These are phyloP conservation scores for Sylvicola fuscatus DNA, from an alignment of 2,888 invertebrate species.

Conservation along the genomic window DNA sequence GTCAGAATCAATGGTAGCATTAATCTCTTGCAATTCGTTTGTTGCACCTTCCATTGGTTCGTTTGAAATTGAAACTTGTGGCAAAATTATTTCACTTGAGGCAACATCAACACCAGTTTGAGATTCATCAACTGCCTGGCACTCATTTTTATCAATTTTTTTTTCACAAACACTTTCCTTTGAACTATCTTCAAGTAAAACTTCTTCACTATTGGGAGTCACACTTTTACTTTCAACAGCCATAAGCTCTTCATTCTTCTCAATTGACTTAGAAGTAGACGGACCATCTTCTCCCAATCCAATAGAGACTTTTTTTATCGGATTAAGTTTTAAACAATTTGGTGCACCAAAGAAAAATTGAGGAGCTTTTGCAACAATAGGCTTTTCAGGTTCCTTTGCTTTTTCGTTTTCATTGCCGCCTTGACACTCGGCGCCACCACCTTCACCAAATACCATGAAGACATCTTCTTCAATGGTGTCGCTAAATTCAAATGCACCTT, in stretches of 20 bases:
- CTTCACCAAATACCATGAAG: constrained; percentile 48
- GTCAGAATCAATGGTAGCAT: too few species aligned
- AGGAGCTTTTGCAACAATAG: constrained; percentile 6
- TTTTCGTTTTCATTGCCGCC: constrained; percentile 40
- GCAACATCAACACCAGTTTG: too few species aligned
- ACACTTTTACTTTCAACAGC: too few species aligned
- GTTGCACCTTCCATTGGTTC: too few species aligned
- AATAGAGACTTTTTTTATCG: constrained; percentile 12
- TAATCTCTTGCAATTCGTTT: too few species aligned
- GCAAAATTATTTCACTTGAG: too few species aligned
- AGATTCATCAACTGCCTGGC: too few species aligned
- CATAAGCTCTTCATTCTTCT: background rate
- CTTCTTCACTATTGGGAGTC: too few species aligned
- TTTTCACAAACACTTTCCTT: too few species aligned
- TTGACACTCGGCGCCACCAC: constrained; percentile 47
- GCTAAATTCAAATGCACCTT: constrained; percentile 29
- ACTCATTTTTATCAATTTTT: too few species aligned
- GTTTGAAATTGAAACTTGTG: too few species aligned
- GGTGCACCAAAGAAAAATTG: constrained; percentile 28
- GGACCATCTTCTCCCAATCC: background rate
- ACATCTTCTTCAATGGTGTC: constrained; percentile 55
- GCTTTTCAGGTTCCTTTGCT: constrained; percentile 9
- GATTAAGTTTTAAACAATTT: constrained; percentile 24
- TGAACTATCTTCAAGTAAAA: too few species aligned
- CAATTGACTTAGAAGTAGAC: constrained; percentile 1